phyloP scores from a whole-genome alignment of 2,888 invertebrate genomes.

The Allolobophora icterica region DNA sequence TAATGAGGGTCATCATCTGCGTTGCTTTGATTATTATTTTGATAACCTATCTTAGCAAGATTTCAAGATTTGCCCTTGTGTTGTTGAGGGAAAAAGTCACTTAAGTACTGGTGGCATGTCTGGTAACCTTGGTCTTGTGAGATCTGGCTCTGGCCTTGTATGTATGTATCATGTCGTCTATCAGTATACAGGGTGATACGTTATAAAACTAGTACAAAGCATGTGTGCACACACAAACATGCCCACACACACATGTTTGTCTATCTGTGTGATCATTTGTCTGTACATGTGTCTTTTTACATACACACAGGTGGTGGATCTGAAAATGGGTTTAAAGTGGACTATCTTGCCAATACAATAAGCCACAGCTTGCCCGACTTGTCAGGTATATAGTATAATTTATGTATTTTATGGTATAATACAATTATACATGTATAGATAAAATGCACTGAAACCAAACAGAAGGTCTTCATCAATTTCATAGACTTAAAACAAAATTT shows the following conservation, averaged over 20 bases:
- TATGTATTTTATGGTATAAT: not conserved
- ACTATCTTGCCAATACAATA: not conserved
- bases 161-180: not conserved
- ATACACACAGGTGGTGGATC: not conserved
- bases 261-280: not conserved
- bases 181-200: not conserved
- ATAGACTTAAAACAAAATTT: no score
- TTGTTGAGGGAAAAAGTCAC: no score
- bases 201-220: not conserved
- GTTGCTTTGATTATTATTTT: no score
- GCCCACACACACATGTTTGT: not conserved
- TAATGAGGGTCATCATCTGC: no score
- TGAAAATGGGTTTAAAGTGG: constrained; percentile 7
- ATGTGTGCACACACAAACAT: not conserved
- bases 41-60: no score
- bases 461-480: not conserved
- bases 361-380: not conserved
- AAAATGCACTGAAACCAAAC: not conserved
- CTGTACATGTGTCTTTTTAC: not conserved
- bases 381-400: not conserved
- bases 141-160: no score
- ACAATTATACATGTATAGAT: not conserved
- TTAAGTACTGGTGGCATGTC: no score
- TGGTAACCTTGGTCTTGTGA: no score
- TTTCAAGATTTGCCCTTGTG: no score